Conservation (phyloP, 1,140 invertebrate genomes). For the Capitella teleta region DNA sequence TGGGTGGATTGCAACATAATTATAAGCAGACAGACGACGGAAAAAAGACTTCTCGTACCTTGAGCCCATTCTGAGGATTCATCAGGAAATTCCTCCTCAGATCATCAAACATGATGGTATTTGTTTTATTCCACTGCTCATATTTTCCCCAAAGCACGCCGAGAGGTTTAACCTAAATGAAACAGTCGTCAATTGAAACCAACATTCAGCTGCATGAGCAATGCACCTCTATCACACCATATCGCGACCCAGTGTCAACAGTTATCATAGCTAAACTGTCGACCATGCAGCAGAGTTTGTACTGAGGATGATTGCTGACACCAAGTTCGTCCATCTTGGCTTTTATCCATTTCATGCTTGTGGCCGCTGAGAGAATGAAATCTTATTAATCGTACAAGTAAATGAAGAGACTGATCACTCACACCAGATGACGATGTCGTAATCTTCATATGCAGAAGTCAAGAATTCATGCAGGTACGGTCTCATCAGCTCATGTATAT, state of each 20-base stretch:
- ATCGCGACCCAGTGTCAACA: constrained; percentile 66
- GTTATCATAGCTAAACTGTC: constrained; percentile 91
- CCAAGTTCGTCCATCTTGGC: constrained; percentile 92
- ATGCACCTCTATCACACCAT: constrained; percentile 74
- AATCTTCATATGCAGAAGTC: constrained; percentile 70
- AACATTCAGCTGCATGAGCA: background rate
- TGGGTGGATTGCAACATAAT: constrained; percentile 8
- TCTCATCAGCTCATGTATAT: constrained; percentile 80
- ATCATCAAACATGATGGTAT: constrained; percentile 98
- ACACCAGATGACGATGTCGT: constrained; percentile 52
- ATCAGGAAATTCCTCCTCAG: constrained; percentile 94
- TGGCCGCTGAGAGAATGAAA: constrained; percentile 74
- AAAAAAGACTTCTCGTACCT: constrained; percentile 19
- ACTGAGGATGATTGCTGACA: constrained; percentile 63
- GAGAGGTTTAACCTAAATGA: constrained; percentile 78
- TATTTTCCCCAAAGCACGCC: constrained; percentile 96
- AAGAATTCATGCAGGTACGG: constrained; percentile 92
- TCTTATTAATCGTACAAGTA: too few species aligned
- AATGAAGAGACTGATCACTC: constrained; percentile 16
- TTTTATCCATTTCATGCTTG: constrained; percentile 95
- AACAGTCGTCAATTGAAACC: background rate
- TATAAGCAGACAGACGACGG: background rate
- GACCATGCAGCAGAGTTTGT: constrained; percentile 78
- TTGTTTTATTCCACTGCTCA: constrained; percentile 70
- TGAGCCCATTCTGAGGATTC: constrained; percentile 88